Base-by-base conservation (phyloP, 2,888 invertebrate species). In the Nomada goodeniana region DNA sequence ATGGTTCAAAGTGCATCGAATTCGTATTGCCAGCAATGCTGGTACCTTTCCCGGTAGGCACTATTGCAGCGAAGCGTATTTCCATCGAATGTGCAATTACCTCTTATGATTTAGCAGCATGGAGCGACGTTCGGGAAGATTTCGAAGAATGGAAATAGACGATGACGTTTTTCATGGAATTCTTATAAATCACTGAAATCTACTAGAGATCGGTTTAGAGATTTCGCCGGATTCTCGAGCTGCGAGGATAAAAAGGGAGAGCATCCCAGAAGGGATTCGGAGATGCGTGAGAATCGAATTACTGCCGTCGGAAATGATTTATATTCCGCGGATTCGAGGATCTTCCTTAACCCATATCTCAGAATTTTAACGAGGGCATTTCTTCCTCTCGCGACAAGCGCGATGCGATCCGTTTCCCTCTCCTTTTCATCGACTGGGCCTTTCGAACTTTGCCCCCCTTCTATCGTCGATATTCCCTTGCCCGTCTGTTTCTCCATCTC, bases 271-370 rank as follows among this genome's bases (percentile, higher is more conserved):
- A 50, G 47, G 79, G 80, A 74, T 80, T 59, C 78, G 78, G 77
- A 86, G 82, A 86, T 71, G 84, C 79, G 80, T 76, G 84, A 75
- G 89, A 89, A 90, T 90, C 90, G 88, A 89, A 88, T 90, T 90
- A 90, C 86, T 65, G 80, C 78, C 82, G 86, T 80, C 84, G 84
- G 87, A 84, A 86, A 87, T 90, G 86, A 92, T 91, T 91, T 91
- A 90, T 90, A 88, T 87, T 84, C 87, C 82, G 83, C 75, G 86
- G 85, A 90, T 89, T 89, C 86, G 87, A 85, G 85, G 83, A 90
- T 90, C 86, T 90, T 90, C 88, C 88, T 89, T 89, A 89, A 89
- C 89, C 87, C 88, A 89, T 89, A 89, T 89, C 89, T 89, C 86
- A 83, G 86, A 88, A 86, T 88, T 86, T 87, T 83, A 80, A 88